Evolutionary conservation across 2,113 vertebrate species (phyloP), one percentile per base, ranked within the genome.

Genomic region (Meles meles): DNA sequence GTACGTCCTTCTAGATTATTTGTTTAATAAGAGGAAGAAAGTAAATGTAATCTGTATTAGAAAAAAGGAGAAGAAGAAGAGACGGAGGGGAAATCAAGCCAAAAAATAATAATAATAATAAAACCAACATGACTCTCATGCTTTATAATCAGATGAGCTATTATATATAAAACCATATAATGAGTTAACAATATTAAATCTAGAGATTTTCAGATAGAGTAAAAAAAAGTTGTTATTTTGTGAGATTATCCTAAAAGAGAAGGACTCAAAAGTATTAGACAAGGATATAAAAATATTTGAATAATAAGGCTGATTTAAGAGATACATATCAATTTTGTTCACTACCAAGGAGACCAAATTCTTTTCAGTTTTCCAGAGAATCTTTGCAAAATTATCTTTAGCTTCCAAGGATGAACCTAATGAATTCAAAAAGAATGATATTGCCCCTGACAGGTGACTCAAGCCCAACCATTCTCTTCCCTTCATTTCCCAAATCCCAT

Each of bases 21-120:
- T 76, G 55, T 96, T 94, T 44, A 96, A 95, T 80, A 79, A 84
- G 81, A 87, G 42, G 23, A 84, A 85, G 65, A 79, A 79, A 86
- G 69, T 67, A 88, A 94, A 90, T 69, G 67, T 69, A 37, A 69
- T 69, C 17, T 69, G 34, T 69, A 69, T 5, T 34, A 17, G 34
- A 67, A 67, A 67, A 67, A 65, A 65, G 14, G 7, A 15, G 15
- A 17, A 67, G 34, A 17, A 17, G 34, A 63, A 29, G 11, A 29
- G 86, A 39, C 2, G 63, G 6, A 83, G 27, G n/a, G 18, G 6
- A 69, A 80, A 57, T 79, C 63, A 61, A 93, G 52, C 17, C 39
- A 42, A 18, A 4, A 89, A 67, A n/a, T n/a, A 88, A 72, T 6
- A 77, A 69, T 82, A 77, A 69, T 86, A 86, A 42, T 29, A 89